These are phyloP conservation scores for Colossoma macropomum DNA, from an alignment of 2,113 vertebrate genomes.

Conservation along the genomic window DNA sequence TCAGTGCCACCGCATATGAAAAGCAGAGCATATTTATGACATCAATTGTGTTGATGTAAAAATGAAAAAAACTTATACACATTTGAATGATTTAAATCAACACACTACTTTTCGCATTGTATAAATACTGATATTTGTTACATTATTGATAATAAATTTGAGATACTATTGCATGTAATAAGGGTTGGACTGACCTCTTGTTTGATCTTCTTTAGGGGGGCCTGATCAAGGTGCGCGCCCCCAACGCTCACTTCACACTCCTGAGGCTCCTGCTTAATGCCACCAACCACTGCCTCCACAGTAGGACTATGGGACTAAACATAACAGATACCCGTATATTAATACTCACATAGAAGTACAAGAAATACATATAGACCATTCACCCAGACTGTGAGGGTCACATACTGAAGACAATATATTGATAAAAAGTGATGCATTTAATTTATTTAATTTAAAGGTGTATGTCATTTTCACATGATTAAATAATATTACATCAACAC, in stretches of 20 bases:
- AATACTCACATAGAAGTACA: not conserved
- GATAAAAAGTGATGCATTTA: slow-evolving; percentile 8
- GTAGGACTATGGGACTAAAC: slow-evolving; percentile 86
- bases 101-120: not conserved
- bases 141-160: not conserved
- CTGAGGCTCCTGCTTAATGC: slow-evolving; percentile 95
- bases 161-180: not conserved
- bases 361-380: not conserved
- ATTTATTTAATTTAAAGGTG: too few species aligned
- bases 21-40: not conserved
- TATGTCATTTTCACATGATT: not conserved
- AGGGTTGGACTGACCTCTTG: slow-evolving; percentile 85
- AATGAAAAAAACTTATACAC: too few species aligned
- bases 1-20: not conserved
- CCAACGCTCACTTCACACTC: slow-evolving; percentile 85
- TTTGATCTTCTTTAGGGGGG: slow-evolving; percentile 96
- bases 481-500: not conserved
- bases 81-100: too few species aligned
- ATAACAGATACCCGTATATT: not conserved
- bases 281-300: slow-evolving; percentile 86
- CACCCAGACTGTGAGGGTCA: not conserved
- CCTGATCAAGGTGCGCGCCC: slow-evolving; percentile 82
- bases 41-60: too few species aligned
- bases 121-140: not conserved
- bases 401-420: slow-evolving; percentile 33